Conservation (phyloP, 2,888 invertebrate genomes). For the Ferrisia virgata region DNA sequence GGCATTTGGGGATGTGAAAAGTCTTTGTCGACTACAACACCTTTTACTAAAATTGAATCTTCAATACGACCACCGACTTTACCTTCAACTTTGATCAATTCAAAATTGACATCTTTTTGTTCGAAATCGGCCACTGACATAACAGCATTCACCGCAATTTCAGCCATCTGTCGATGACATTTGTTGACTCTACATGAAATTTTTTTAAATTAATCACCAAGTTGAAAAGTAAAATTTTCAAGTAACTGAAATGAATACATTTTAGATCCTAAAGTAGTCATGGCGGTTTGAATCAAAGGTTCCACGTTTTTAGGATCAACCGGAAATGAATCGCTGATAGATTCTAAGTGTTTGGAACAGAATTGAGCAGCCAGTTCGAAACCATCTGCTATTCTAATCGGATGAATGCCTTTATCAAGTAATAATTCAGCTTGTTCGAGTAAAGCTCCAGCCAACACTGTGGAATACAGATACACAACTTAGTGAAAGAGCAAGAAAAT, state of each 20-base stretch:
- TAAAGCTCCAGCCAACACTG: slow-evolving; percentile 78
- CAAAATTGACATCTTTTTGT: slow-evolving; percentile 95
- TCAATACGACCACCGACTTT: slow-evolving; percentile 96
- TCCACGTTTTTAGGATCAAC: slow-evolving; percentile 79
- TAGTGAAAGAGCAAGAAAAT: background rate
- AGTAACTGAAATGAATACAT: slow-evolving; percentile 60
- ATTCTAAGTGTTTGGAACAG: slow-evolving; percentile 80
- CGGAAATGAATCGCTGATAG: slow-evolving; percentile 84
- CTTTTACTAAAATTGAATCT: slow-evolving; percentile 92
- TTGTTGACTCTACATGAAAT: slow-evolving; percentile 73
- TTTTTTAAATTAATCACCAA: background rate
- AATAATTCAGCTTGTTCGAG: slow-evolving; percentile 91
- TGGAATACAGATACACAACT: slow-evolving; percentile 48
- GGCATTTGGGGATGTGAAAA: slow-evolving; percentile 99
- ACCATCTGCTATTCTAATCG: slow-evolving; percentile 97
- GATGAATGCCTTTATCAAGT: slow-evolving; percentile 95
- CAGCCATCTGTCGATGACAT: slow-evolving; percentile 95
- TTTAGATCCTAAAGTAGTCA: slow-evolving; percentile 97
- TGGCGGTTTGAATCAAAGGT: slow-evolving; percentile 88
- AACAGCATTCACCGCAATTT: slow-evolving; percentile 97
- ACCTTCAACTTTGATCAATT: slow-evolving; percentile 96
- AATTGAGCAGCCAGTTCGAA: slow-evolving; percentile 93
- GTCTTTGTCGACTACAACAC: slow-evolving; percentile 97
- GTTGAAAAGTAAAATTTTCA: background rate
- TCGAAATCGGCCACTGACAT: slow-evolving; percentile 92